These are phyloP conservation scores for Girardinus metallicus DNA, from an alignment of 2,797 vertebrate genomes.

Conservation along the genomic window DNA sequence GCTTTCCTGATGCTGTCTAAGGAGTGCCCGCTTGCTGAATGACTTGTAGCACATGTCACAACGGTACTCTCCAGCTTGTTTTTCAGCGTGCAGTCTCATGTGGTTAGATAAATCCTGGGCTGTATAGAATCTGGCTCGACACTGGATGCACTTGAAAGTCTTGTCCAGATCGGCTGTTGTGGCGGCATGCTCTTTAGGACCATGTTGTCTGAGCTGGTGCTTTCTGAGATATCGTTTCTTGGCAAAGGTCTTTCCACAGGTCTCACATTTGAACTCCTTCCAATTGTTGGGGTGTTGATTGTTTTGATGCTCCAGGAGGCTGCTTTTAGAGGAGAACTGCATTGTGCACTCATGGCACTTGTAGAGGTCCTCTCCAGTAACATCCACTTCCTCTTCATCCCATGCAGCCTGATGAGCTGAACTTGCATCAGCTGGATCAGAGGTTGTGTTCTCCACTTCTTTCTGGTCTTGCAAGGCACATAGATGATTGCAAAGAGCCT, in stretches of 20 bases:
- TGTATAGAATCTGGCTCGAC: slow-evolving; percentile 49
- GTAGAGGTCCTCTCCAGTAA: slow-evolving; percentile 79
- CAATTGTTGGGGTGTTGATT: slow-evolving; percentile 52
- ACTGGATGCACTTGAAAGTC: slow-evolving; percentile 67
- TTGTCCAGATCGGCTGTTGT: slow-evolving; percentile 4
- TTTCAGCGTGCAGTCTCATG: slow-evolving; percentile 71
- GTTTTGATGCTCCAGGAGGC: slow-evolving; percentile 80
- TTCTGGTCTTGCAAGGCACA: slow-evolving; percentile 55
- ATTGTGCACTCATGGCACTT: slow-evolving; percentile 72
- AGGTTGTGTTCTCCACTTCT: slow-evolving; percentile 17
- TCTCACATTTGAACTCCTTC: slow-evolving; percentile 72
- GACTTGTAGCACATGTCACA: slow-evolving; percentile 87
- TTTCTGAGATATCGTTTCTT: slow-evolving; percentile 68
- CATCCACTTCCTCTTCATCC: slow-evolving; percentile 81
- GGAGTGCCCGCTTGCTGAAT: slow-evolving; percentile 67
- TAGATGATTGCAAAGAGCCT: slow-evolving; percentile 73
- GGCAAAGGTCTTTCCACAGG: slow-evolving; percentile 77
- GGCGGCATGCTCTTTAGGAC: slow-evolving; percentile 16
- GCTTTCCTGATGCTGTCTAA: slow-evolving; percentile 82
- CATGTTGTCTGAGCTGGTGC: slow-evolving; percentile 69
- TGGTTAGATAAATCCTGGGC: slow-evolving; percentile 69
- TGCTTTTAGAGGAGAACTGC: slow-evolving; percentile 75
- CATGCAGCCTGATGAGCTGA: slow-evolving; percentile 13
- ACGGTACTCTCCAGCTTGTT: slow-evolving; percentile 64
- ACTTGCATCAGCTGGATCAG: slow-evolving; percentile 19